Conservation (phyloP, 2,797 vertebrate genomes). For the Dryobates pubescens region DNA sequence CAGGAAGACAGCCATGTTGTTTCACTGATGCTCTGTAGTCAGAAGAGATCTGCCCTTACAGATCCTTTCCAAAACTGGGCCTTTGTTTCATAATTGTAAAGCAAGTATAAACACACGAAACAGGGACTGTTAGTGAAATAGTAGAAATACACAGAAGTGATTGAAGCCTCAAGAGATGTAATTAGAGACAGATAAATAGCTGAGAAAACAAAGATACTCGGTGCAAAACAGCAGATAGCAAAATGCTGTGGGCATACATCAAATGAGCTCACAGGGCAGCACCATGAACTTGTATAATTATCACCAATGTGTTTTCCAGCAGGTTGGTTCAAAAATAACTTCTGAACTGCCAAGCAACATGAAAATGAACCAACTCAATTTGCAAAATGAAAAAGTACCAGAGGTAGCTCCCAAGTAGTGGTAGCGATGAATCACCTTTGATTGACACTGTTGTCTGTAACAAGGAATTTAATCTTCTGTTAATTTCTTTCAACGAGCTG, state of each 20-base stretch:
- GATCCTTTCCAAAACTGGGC: neutral
- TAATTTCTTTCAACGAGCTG: conserved; percentile 21
- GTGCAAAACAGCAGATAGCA: neutral
- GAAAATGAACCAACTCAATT: neutral
- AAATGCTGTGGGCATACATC: neutral
- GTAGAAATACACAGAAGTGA: neutral
- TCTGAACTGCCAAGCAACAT: neutral
- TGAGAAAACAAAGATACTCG: neutral
- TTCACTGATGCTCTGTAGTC: neutral
- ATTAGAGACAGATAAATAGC: neutral
- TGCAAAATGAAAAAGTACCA: neutral
- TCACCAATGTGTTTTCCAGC: neutral
- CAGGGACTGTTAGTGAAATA: neutral
- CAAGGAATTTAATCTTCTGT: conserved; percentile 7
- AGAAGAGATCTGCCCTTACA: neutral
- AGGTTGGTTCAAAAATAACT: neutral
- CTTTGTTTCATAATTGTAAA: neutral
- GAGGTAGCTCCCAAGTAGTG: neutral
- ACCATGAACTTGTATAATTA: neutral
- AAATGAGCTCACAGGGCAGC: neutral
- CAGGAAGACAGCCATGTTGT: neutral
- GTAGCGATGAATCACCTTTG: neutral
- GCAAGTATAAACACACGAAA: neutral
- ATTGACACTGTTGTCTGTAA: neutral
- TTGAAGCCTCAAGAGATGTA: neutral